Conservation (phyloP, 2,888 invertebrate genomes). For the Emmelina monodactyla region DNA sequence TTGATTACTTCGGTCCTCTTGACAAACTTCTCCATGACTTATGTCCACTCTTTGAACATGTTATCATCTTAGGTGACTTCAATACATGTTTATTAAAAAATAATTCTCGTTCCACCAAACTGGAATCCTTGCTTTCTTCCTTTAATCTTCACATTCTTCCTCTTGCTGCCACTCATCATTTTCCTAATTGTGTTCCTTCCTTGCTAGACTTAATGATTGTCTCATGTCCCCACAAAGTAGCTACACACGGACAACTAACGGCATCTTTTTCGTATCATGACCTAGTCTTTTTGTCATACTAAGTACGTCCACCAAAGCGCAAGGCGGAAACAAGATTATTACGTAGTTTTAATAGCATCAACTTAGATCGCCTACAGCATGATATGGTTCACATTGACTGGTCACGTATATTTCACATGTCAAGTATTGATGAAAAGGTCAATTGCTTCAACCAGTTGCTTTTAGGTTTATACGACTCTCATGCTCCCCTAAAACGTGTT, state of each 20-base stretch:
- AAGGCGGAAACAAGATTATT: constrained; percentile 4
- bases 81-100: constrained; percentile 8
- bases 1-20: background rate
- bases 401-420: no score
- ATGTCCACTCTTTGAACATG: constrained; percentile 7
- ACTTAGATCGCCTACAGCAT: background rate
- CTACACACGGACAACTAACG: constrained; percentile 9
- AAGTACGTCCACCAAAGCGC: background rate
- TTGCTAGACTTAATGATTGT: constrained; percentile 10
- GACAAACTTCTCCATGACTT: constrained; percentile 6
- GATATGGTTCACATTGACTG: background rate
- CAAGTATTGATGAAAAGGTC: no score
- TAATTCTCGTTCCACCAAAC: constrained; percentile 2
- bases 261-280: constrained; percentile 12
- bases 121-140: no score
- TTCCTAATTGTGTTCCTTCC: constrained; percentile 5
- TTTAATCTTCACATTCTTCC: no score
- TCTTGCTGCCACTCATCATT: constrained; percentile 12
- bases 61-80: constrained; percentile 13
- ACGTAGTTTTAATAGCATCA: constrained; percentile 2
- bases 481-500: no score
- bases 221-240: constrained; percentile 5
- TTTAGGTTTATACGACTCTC: no score
- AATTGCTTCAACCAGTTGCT: no score
- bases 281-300: constrained; percentile 4